These are phyloP conservation scores for Eurypyga helias DNA, from an alignment of 2,113 vertebrate genomes.

Conservation along the genomic window DNA sequence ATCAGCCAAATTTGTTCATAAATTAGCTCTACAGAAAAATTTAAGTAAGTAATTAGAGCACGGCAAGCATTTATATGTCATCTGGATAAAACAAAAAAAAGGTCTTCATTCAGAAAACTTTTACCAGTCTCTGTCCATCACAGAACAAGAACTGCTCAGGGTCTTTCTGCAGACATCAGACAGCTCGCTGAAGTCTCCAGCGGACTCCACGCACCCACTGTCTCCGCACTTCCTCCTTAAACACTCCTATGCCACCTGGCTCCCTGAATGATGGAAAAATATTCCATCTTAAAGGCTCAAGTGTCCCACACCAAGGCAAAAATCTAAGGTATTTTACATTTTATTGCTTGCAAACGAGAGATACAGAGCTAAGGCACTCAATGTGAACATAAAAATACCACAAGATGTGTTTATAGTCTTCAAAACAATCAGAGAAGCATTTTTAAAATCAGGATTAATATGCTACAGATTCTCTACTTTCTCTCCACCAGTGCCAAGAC, in stretches of 20 bases:
- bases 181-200: not conserved
- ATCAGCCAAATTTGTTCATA: not conserved
- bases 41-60: not conserved
- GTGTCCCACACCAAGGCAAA: not conserved
- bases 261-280: not conserved
- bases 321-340: not conserved
- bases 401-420: not conserved
- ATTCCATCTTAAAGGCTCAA: not conserved
- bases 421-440: not conserved
- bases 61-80: not conserved
- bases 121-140: not conserved
- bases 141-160: not conserved
- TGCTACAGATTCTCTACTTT: not conserved
- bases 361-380: not conserved
- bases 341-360: not conserved
- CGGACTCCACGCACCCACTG: accelerated
- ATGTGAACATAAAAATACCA: not conserved
- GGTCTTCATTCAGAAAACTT: not conserved
- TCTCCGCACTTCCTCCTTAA: not conserved
- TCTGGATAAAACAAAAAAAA: not conserved
- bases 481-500: not conserved
- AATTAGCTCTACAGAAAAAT: not conserved
- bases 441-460: not conserved
- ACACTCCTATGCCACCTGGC: not conserved
- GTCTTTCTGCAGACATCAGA: not conserved